Base-by-base conservation (phyloP, 1,140 invertebrate species). In the Carposina sasakii region DNA sequence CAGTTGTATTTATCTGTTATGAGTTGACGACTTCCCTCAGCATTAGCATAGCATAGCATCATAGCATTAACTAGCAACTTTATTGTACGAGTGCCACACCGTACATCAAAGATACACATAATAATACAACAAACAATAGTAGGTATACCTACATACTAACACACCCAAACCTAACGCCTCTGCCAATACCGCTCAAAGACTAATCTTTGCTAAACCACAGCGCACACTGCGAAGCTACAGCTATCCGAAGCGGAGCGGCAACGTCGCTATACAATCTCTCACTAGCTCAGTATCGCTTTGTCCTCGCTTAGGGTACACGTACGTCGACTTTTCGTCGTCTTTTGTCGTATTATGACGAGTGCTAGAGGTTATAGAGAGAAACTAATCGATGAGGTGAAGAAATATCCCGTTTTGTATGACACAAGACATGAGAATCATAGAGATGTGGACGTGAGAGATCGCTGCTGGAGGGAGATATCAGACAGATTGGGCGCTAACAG, bases 341-440 rank as follows among this genome's bases (percentile, higher is more conserved):
- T 13, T 5, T 4, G 5, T 10, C 8, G 31, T 33, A 13, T 8
- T 4, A 13, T 13, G 31, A 5, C 3, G 31, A 13, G 3, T 10
- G 15, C 67, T 10, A 58, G 64, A 15, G 63, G 70, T 31, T 77
- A 67, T 26, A 48, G 76, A 5, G 79, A 81, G 34, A 63, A 60
- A 33, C 48, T 83, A 9, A 83, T 83, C 22, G 76, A 81, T 46
- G 76, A 83, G 48, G 76, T 83, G 48, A 81, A 76, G 50, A 75
- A 75, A 41, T 81, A 76, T 37, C 79, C 79, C 4, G 73, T 83
- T 43, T 45, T 83, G 20, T 83, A 81, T 62, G 74, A 83, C 63
- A 81, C 77, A 31, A 57, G 66, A 21, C 71, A 83, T 54, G 79
- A 83, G 45, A 67, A 74, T 44, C 76, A 81, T 39, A 63, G 76